Conservation (phyloP, 1,140 invertebrate genomes). For the Nilaparvata lugens region DNA sequence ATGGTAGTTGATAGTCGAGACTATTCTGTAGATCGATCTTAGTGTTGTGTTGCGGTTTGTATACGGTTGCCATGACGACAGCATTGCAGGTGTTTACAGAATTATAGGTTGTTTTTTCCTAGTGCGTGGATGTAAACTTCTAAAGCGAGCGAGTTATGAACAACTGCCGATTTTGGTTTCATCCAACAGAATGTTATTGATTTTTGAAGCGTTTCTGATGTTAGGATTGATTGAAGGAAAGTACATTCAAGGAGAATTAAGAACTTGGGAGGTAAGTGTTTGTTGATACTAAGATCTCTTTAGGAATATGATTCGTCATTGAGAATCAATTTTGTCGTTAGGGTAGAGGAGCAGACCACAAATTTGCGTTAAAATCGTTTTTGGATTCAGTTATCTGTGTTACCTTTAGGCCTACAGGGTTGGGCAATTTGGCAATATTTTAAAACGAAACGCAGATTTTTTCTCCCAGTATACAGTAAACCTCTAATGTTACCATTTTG, state of each 20-base stretch:
- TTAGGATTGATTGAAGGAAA: background rate
- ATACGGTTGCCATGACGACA: background rate
- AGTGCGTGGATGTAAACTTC: background rate
- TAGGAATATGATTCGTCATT: background rate
- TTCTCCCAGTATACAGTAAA: no score
- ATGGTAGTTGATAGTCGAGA: no score
- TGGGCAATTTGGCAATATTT: background rate
- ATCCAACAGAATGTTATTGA: background rate
- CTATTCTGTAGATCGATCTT: no score
- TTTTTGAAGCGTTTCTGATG: background rate
- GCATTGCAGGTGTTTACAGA: background rate
- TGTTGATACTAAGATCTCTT: background rate
- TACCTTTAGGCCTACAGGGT: no score
- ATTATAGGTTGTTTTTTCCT: background rate
- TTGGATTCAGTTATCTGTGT: background rate
- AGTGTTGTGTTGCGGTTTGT: background rate
- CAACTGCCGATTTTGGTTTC: background rate
- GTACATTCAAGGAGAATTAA: constrained; percentile 7
- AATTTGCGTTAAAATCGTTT: background rate
- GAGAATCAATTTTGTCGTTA: no score
- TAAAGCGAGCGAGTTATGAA: background rate
- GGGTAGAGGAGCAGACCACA: no score
- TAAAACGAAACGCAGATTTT: no score
- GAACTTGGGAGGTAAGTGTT: background rate
- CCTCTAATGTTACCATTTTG: no score